A percentile compares a stretch with the other conserved stretches of the same genome.
phyloP scores from a whole-genome alignment of 2,113 vertebrate species.

The Ophthalmolycus amberensis region DNA sequence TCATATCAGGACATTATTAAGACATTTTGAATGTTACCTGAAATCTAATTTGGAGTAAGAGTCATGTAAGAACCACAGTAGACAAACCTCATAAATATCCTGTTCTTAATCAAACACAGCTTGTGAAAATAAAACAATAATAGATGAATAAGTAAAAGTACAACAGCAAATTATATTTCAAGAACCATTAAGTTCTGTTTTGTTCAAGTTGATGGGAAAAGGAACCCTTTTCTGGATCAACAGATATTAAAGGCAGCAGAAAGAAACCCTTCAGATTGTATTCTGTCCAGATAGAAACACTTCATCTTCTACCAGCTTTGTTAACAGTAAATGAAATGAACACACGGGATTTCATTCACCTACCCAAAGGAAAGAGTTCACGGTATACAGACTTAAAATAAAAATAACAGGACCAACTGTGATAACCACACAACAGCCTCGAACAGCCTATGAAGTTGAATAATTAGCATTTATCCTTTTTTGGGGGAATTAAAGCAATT shows the following conservation, averaged over 20 bases:
- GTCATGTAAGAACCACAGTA: neutral
- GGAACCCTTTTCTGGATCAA: too few relatives aligned
- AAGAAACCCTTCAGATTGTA: neutral
- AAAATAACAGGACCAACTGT: neutral
- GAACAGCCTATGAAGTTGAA: neutral
- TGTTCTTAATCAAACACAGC: neutral
- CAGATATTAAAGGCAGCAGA: neutral
- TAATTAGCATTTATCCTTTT: neutral
- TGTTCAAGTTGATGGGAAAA: neutral
- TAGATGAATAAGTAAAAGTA: neutral
- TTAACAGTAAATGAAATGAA: neutral
- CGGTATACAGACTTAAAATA: neutral
- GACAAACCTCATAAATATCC: neutral
- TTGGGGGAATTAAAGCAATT: neutral
- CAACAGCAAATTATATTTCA: neutral
- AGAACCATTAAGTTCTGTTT: neutral
- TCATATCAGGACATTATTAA: neutral
- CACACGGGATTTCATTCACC: neutral
- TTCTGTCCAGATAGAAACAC: neutral
- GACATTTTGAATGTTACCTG: neutral
- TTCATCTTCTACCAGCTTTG: neutral
- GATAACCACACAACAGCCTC: neutral
- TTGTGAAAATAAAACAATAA: neutral
- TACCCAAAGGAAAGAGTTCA: neutral
- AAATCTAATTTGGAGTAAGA: neutral